A percentile compares a stretch with the other conserved stretches of the same genome.
Conservation (phyloP, 1,140 invertebrate genomes). For the Lutraria rhynchaena region DNA sequence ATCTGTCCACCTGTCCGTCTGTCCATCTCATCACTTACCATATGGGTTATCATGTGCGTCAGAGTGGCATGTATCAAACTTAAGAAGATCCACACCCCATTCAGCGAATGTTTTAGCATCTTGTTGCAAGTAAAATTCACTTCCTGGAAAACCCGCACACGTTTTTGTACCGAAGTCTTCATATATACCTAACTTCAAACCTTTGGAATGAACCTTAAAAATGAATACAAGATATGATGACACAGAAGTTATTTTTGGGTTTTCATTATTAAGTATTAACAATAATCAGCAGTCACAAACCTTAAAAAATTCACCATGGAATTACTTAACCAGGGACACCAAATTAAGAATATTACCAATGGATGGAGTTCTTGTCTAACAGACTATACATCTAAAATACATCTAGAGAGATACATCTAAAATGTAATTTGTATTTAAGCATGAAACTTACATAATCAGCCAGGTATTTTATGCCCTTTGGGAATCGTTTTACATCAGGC, state of each 20-base stretch:
- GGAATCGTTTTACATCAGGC: conserved; percentile 93
- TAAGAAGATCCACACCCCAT: conserved; percentile 98
- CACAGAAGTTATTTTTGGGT: too few species aligned
- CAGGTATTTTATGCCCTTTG: conserved; percentile 94
- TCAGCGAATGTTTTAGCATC: conserved; percentile 97
- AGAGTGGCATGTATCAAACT: conserved; percentile 97
- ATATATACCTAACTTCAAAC: conserved; percentile 98
- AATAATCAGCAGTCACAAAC: background rate
- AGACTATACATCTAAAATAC: too few species aligned
- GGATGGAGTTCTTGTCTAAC: background rate
- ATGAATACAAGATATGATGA: too few species aligned
- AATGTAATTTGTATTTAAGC: background rate
- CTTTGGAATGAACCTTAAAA: conserved; percentile 84
- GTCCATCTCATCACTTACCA: too few species aligned
- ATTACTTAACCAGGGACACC: background rate
- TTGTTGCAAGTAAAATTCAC: conserved; percentile 91
- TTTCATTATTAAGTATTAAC: too few species aligned
- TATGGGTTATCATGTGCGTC: conserved; percentile 84
- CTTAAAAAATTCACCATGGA: background rate
- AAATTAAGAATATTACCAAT: background rate
- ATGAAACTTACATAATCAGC: conserved; percentile 92
- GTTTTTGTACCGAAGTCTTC: conserved; percentile 98
- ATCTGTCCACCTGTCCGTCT: too few species aligned
- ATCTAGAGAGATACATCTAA: too few species aligned
- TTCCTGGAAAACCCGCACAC: conserved; percentile 96